Percentiles rank a stretch among this genome's conserved stretches.
Conservation (phyloP, 2,113 vertebrate species). For the Sus scrofa region DNA sequence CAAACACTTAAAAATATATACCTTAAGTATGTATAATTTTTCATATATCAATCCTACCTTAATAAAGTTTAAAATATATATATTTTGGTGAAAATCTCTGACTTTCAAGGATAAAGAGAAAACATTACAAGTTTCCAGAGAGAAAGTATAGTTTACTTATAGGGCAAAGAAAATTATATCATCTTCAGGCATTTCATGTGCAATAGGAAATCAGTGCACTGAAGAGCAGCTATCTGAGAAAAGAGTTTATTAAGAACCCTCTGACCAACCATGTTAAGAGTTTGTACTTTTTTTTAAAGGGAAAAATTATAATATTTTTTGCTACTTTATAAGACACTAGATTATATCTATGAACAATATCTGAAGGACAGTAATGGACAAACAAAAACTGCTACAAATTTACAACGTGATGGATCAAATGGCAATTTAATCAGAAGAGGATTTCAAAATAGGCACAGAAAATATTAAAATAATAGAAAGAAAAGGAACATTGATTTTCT, state of each 20-base stretch:
- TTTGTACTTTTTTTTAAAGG: not conserved
- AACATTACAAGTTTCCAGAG: not conserved
- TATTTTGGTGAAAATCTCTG: not conserved
- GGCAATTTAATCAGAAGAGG: not conserved
- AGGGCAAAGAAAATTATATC: not conserved
- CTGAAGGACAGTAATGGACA: not conserved
- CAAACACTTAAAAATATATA: not conserved
- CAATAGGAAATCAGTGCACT: not conserved
- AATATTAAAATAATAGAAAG: not conserved
- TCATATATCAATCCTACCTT: not conserved
- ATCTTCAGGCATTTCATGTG: not conserved
- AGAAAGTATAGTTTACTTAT: not conserved
- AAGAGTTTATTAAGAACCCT: not conserved
- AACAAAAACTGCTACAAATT: not conserved
- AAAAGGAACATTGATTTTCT: not conserved
- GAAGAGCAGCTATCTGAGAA: not conserved
- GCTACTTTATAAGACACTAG: not conserved
- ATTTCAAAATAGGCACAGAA: not conserved
- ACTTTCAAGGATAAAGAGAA: not conserved
- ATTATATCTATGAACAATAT: not conserved
- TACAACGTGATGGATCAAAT: not conserved
- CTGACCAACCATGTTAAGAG: not conserved
- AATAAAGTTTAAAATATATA: not conserved
- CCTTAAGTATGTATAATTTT: not conserved
- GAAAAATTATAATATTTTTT: not conserved